Evolutionary conservation across 2,888 invertebrate genomes (phyloP).

Genomic region (Minunthozetes semirufus): DNA sequence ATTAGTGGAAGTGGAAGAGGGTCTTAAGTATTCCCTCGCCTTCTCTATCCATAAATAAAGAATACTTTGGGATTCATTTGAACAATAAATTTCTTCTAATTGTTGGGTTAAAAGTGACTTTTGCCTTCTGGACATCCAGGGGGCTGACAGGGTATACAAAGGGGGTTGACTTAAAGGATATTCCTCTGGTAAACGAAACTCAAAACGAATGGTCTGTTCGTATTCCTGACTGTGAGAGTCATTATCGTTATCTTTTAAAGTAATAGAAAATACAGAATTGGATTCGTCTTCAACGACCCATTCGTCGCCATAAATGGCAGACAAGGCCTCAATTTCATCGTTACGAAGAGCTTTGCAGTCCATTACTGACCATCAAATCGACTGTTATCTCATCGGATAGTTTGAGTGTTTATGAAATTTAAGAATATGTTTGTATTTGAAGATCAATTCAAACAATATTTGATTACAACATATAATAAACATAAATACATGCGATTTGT

Average conservation of each 20-base stretch:
- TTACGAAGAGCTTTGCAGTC: constrained; percentile 28
- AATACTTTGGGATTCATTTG: constrained; percentile 62
- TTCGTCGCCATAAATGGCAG: constrained; percentile 64
- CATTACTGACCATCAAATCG: constrained; percentile 3
- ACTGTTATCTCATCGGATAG: background rate
- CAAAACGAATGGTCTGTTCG: constrained; percentile 55
- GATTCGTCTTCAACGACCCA: constrained; percentile 59
- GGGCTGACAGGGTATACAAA: constrained; percentile 63
- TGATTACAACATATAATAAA: background rate
- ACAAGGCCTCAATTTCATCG: constrained; percentile 62
- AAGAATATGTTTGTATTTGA: background rate
- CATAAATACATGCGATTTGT: background rate
- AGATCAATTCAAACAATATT: background rate
- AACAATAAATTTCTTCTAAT: constrained; percentile 61
- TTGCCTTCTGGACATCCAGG: constrained; percentile 58
- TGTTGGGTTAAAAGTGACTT: constrained; percentile 56
- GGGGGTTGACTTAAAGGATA: constrained; percentile 63
- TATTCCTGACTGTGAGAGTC: constrained; percentile 48
- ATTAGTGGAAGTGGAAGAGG: constrained; percentile 37
- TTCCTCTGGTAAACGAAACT: constrained; percentile 58
- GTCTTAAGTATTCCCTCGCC: constrained; percentile 57
- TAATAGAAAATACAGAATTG: constrained; percentile 58
- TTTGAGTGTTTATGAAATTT: background rate
- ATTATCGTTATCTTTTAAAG: constrained; percentile 12
- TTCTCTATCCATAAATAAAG: constrained; percentile 69